Conservation (phyloP, 2,113 vertebrate genomes). For the Cryptotis parvus region DNA sequence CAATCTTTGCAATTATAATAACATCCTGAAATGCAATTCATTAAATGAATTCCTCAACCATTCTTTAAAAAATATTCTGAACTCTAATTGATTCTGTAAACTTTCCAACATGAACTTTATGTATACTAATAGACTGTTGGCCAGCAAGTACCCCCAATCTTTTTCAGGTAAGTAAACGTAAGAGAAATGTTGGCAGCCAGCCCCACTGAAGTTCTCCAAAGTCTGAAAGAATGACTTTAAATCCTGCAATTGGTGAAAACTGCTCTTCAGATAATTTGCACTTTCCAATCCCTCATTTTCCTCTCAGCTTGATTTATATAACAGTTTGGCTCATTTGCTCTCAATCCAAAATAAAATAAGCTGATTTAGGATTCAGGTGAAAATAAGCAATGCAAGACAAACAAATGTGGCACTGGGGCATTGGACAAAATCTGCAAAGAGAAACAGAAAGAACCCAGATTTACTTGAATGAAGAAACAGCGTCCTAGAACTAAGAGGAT, state of each 20-base stretch:
- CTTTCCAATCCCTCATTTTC: constrained; percentile 59
- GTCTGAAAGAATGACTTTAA: constrained; percentile 49
- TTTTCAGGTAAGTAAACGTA: constrained; percentile 49
- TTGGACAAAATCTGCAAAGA: background rate
- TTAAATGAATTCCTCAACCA: constrained; percentile 58
- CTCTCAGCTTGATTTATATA: constrained; percentile 52
- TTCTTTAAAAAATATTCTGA: constrained; percentile 61
- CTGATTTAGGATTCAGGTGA: constrained; percentile 1
- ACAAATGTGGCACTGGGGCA: background rate
- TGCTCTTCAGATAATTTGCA: background rate
- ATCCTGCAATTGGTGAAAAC: constrained; percentile 61
- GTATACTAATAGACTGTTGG: constrained; percentile 62
- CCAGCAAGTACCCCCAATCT: background rate
- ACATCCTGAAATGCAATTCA: constrained; percentile 41
- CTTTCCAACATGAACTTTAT: constrained; percentile 61
- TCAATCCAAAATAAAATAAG: constrained; percentile 14
- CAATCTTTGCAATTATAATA: constrained; percentile 47
- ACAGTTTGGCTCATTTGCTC: constrained; percentile 26
- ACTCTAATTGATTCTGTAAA: constrained; percentile 48
- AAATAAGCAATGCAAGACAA: constrained; percentile 48
- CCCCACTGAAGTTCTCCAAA: constrained; percentile 48
- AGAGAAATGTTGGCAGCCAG: constrained; percentile 50
- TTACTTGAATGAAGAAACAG: constrained; percentile 49
- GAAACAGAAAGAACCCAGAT: background rate
- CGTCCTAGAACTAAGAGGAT: background rate